Conservation (phyloP, 2,113 vertebrate species). For the Vulpes ferrilata region DNA sequence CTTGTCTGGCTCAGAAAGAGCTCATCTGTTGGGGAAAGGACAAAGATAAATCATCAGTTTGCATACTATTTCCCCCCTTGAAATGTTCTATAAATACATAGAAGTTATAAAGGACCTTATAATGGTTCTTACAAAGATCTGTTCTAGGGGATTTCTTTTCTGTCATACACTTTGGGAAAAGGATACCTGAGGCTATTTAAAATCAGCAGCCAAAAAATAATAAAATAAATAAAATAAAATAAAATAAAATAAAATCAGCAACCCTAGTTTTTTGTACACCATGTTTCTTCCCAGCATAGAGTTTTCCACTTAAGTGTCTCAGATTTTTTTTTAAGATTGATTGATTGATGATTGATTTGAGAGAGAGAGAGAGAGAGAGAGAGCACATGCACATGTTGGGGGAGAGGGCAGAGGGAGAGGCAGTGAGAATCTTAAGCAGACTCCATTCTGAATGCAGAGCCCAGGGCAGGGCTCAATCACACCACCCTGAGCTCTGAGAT, state of each 20-base stretch:
- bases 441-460: background rate
- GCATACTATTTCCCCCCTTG: conserved; percentile 52
- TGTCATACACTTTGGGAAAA: conserved; percentile 35
- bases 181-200: background rate
- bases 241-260: background rate
- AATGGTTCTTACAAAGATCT: conserved; percentile 26
- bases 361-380: background rate
- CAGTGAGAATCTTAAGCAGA: background rate
- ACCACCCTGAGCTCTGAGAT: background rate
- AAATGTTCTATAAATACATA: background rate
- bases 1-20: conserved; percentile 60
- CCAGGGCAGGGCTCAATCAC: background rate
- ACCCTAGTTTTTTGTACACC: background rate
- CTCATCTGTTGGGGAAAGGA: conserved; percentile 55
- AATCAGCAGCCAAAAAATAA: background rate
- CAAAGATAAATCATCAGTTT: conserved; percentile 55
- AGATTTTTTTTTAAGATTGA: background rate
- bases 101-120: background rate
- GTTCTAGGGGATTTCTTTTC: background rate
- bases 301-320: background rate
- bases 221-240: no score
- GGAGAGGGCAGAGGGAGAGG: background rate
- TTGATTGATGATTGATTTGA: no score
- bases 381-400: rapidly evolving
- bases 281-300: background rate